phyloP scores from a whole-genome alignment of 2,888 invertebrate species.

The Tenthredo livida region DNA sequence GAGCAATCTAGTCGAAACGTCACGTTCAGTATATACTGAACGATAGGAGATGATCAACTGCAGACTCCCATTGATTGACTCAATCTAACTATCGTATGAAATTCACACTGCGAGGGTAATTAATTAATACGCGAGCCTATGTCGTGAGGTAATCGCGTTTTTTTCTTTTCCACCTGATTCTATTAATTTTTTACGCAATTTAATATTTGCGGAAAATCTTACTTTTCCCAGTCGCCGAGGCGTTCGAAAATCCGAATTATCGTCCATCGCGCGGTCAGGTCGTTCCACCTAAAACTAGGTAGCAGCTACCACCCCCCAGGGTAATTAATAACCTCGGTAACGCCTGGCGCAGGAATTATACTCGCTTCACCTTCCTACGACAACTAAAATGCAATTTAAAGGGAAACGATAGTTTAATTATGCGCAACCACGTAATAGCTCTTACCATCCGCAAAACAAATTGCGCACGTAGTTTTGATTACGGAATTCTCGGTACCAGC shows the following conservation, averaged over 20 bases:
- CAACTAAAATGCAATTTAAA: slow-evolving; percentile 49
- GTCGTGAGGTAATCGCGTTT: not conserved
- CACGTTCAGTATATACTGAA: not conserved
- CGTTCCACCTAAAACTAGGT: slow-evolving; percentile 3
- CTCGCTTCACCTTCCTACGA: slow-evolving; percentile 22
- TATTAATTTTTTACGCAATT: not conserved
- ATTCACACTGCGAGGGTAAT: not conserved
- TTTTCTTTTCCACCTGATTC: too few relatives aligned
- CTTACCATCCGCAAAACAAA: slow-evolving; percentile 35
- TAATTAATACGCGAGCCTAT: not conserved
- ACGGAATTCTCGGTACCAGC: not conserved
- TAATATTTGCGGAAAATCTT: slow-evolving; percentile 4
- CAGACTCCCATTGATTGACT: slow-evolving; percentile 8
- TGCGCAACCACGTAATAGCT: slow-evolving; percentile 44
- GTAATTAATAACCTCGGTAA: slow-evolving; percentile 46
- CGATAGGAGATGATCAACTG: not conserved
- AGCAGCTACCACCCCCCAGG: not conserved
- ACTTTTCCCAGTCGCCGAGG: not conserved
- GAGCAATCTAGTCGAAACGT: slow-evolving; percentile 46
- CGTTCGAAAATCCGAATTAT: not conserved
- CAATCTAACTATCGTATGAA: not conserved
- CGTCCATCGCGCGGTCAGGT: not conserved
- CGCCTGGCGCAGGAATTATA: slow-evolving; percentile 40
- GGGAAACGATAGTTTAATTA: slow-evolving; percentile 50
- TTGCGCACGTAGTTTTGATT: slow-evolving; percentile 40